Percentiles rank a stretch among this genome's conserved stretches.
Conservation (phyloP, 2,888 invertebrate species). For the Scaptomyza parva region DNA sequence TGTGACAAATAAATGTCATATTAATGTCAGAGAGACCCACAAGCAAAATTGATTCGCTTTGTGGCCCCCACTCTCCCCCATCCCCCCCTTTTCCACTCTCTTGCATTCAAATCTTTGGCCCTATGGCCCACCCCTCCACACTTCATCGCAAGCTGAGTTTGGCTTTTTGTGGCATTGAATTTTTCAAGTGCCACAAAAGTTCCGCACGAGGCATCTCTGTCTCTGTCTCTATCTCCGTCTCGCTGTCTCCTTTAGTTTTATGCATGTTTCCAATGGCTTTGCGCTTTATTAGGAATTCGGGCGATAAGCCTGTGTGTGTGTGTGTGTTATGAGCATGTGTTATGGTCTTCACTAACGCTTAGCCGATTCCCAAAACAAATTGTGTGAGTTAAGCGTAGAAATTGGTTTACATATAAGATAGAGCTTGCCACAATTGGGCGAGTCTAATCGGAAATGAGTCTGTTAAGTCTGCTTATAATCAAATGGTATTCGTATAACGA, state of each 20-base stretch:
- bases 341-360: constrained; percentile 1
- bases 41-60: constrained; percentile 72
- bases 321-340: constrained; percentile 43
- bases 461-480: constrained; percentile 3
- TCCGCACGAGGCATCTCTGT: constrained; percentile 12
- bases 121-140: not conserved
- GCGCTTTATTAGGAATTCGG: constrained; percentile 56
- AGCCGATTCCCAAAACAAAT: constrained; percentile 31
- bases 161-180: constrained; percentile 22
- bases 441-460: constrained; percentile 35
- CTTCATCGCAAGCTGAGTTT: constrained; percentile 2
- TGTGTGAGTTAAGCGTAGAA: constrained; percentile 31
- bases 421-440: constrained; percentile 31
- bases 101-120: constrained; percentile 50
- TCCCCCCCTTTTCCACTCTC: not conserved
- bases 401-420: constrained; percentile 16
- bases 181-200: constrained; percentile 39
- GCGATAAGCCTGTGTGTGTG: constrained; percentile 58
- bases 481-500: not conserved
- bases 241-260: constrained; percentile 45
- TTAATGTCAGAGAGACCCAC: constrained; percentile 75
- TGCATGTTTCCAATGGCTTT: constrained; percentile 55
- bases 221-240: too few relatives aligned
- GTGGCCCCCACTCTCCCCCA: constrained; percentile 3
- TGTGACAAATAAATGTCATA: constrained; percentile 79